phyloP scores from a whole-genome alignment of 2,888 invertebrate genomes.

The Exocentrus adspersus region DNA sequence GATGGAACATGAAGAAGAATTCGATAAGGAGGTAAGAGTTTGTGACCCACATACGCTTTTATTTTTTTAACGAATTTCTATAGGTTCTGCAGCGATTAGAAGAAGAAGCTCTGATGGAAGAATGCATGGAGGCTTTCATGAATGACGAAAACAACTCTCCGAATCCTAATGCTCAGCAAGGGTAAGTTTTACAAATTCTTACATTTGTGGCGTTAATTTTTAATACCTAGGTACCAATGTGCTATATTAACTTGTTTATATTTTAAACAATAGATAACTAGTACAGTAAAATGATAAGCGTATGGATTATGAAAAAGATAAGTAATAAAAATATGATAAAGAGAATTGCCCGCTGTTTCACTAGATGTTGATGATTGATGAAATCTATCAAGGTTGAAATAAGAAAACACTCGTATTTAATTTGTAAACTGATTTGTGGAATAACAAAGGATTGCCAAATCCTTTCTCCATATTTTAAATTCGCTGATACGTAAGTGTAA shows the following conservation, averaged over 20 bases:
- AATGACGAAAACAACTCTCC: constrained; percentile 70
- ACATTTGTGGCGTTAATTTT: neutral
- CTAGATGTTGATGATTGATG: neutral
- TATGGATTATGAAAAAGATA: neutral
- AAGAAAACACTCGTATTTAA: neutral
- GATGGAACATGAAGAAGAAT: constrained; percentile 96
- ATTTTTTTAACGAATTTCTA: constrained; percentile 30
- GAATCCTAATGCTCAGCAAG: constrained; percentile 33
- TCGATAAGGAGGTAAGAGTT: constrained; percentile 82
- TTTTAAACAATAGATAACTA: neutral
- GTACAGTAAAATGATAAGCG: neutral
- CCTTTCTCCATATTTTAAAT: constrained; percentile 5
- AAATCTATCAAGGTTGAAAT: constrained; percentile 6
- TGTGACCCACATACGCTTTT: constrained; percentile 13
- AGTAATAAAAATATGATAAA: neutral
- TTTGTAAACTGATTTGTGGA: neutral
- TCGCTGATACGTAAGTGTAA: constrained; percentile 9
- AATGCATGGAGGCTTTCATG: constrained; percentile 86
- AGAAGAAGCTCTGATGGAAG: constrained; percentile 88
- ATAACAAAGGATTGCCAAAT: neutral
- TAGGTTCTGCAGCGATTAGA: constrained; percentile 87
- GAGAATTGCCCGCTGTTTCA: neutral
- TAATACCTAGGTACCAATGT: neutral
- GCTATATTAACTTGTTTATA: neutral
- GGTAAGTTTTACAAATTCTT: constrained; percentile 35